phyloP scores from a whole-genome alignment of 2,113 vertebrate species.

The Menidia beryllina region DNA sequence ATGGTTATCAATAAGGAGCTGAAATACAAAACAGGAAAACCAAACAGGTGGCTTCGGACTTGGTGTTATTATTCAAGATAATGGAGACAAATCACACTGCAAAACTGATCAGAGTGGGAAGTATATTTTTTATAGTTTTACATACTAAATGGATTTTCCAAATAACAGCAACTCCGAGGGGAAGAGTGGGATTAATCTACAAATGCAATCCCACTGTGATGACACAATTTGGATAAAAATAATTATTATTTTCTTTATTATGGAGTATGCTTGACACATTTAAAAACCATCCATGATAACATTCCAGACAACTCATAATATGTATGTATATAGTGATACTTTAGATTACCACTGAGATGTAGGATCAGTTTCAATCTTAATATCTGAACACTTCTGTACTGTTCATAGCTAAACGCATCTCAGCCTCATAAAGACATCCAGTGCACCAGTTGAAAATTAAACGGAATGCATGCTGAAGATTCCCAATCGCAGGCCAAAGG shows the following conservation, averaged over 20 bases:
- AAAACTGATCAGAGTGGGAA: not conserved
- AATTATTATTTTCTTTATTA: too few species aligned
- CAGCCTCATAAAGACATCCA: not conserved
- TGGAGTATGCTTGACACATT: not conserved
- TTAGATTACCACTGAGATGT: not conserved
- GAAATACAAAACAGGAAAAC: slow-evolving; percentile 16
- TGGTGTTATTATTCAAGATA: slow-evolving; percentile 14
- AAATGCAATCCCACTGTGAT: too few species aligned
- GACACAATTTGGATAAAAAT: too few species aligned
- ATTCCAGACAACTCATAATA: not conserved
- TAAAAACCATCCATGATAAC: too few species aligned
- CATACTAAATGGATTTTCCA: not conserved
- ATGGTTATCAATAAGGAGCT: slow-evolving; percentile 3
- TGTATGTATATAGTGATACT: not conserved
- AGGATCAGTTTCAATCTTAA: too few species aligned
- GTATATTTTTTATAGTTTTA: not conserved
- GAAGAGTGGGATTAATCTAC: too few species aligned
- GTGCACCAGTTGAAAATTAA: not conserved
- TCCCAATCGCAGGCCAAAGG: slow-evolving; percentile 12
- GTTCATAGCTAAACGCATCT: not conserved
- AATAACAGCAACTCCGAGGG: too few species aligned
- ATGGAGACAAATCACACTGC: slow-evolving; percentile 5
- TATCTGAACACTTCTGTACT: too few species aligned
- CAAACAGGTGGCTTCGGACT: slow-evolving; percentile 8
- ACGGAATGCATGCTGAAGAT: slow-evolving; percentile 1